Evolutionary conservation across 2,888 invertebrate genomes (phyloP).

Genomic region (Caradrina clavipalpis): DNA sequence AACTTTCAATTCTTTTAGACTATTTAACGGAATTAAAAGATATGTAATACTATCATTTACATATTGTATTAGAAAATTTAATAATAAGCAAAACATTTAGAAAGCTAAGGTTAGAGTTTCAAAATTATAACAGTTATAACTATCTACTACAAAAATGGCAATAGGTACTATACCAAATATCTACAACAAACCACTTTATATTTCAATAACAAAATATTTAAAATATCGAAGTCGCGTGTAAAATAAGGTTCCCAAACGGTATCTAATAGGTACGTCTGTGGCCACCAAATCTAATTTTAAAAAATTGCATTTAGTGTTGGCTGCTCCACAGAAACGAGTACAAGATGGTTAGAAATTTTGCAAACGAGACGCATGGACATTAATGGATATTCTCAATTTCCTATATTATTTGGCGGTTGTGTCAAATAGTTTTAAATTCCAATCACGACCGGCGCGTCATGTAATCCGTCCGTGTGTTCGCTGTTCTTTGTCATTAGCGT

Average conservation of each 20-base stretch:
- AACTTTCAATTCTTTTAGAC: conserved; percentile 36
- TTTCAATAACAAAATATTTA: conserved; percentile 13
- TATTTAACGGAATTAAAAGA: conserved; percentile 23
- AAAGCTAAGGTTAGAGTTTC: conserved; percentile 16
- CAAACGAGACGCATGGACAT: conserved; percentile 10
- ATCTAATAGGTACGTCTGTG: conserved; percentile 36
- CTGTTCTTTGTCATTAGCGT: conserved; percentile 86
- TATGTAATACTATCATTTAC: conserved; percentile 19
- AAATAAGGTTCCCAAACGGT: conserved; percentile 50
- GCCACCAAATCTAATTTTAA: conserved; percentile 53
- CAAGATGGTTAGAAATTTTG: conserved; percentile 15
- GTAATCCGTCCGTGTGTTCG: conserved; percentile 74
- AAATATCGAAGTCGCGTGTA: conserved; percentile 23
- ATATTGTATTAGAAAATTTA: conserved; percentile 13
- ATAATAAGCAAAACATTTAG: background rate
- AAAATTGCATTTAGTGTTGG: conserved; percentile 46
- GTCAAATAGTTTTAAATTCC: conserved; percentile 8
- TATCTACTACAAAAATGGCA: background rate
- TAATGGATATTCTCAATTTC: background rate
- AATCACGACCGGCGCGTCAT: conserved; percentile 68
- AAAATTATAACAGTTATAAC: conserved; percentile 15
- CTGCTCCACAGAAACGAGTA: conserved; percentile 31
- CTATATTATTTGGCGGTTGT: background rate
- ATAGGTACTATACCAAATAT: background rate
- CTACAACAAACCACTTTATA: conserved; percentile 4